Conservation (phyloP, 2,797 vertebrate genomes). For the Stomatorhinus walkeri region DNA sequence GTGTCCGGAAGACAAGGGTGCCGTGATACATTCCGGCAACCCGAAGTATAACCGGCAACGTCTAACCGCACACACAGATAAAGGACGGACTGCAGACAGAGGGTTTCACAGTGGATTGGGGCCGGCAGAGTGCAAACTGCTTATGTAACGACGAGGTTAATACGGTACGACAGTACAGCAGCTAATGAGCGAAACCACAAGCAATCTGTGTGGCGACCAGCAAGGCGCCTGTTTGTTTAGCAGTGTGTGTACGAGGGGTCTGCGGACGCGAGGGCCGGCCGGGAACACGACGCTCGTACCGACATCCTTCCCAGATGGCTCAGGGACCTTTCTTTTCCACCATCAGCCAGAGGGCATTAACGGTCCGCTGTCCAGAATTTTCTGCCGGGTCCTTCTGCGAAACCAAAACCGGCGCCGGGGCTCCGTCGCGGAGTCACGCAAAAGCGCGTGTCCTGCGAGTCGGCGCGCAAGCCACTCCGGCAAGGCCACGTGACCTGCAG, state of each 20-base stretch:
- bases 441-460: neutral
- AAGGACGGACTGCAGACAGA: neutral
- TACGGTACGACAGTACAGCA: neutral
- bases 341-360: neutral
- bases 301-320: neutral
- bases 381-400: neutral
- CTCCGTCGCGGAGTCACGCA: neutral
- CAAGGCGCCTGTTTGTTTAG: neutral
- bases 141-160: neutral
- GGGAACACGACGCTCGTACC: neutral
- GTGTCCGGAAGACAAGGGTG: neutral
- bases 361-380: neutral
- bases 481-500: neutral
- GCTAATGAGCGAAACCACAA: neutral
- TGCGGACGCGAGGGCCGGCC: neutral
- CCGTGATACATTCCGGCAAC: neutral
- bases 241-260: neutral
- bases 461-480: neutral
- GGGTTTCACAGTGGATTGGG: neutral
- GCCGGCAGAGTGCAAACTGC: neutral
- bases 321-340: neutral
- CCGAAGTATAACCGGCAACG: neutral
- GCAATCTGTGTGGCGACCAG: neutral
- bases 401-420: neutral
- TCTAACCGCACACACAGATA: neutral